Evolutionary conservation across 2,113 vertebrate species (phyloP).

Genomic region (Gallinago media): DNA sequence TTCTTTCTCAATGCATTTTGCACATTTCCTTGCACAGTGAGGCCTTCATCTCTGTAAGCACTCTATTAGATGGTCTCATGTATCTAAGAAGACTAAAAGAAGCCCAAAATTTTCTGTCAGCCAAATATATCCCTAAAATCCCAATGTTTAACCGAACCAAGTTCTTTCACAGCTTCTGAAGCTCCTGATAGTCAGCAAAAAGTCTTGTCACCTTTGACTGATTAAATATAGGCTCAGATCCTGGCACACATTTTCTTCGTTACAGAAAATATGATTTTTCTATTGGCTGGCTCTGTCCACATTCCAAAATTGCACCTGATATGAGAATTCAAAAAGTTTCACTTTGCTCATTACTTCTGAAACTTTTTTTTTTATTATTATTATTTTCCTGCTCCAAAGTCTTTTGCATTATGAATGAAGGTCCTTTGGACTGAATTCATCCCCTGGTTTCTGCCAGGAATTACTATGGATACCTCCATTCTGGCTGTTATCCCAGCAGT

Average conservation of each 20-base stretch:
- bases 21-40: neutral
- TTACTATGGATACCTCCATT: neutral
- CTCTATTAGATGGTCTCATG: neutral
- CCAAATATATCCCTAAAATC: neutral
- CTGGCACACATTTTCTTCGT: neutral
- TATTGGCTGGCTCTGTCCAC: neutral
- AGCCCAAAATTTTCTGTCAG: neutral
- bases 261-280: neutral
- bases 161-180: neutral
- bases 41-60: neutral
- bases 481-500: conserved; percentile 18
- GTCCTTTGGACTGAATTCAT: neutral
- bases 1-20: neutral
- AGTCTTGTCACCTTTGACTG: neutral
- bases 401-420: conserved; percentile 45
- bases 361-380: neutral
- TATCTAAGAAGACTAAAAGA: neutral
- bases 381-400: neutral
- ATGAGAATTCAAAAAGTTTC: neutral
- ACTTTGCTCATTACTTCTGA: neutral
- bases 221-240: neutral
- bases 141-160: neutral
- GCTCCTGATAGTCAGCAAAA: neutral
- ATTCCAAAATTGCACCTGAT: neutral
- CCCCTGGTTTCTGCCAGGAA: neutral